Conservation (phyloP, 2,113 vertebrate species). For the Thamnophis sirtalis region DNA sequence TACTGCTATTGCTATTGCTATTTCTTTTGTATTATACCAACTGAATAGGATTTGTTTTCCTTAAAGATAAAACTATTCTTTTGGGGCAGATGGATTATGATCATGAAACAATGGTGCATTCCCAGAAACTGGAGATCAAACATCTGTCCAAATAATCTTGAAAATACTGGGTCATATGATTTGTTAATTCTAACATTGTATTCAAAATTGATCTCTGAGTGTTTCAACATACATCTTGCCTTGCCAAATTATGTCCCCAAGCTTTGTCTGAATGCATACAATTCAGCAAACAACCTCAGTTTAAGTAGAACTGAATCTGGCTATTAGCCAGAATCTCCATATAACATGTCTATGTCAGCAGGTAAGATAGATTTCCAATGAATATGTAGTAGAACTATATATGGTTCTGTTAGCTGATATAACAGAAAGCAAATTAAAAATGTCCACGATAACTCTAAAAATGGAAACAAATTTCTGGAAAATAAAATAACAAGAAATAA, state of each 20-base stretch:
- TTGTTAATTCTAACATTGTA: not conserved
- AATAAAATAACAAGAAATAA: not conserved
- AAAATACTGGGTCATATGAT: not conserved
- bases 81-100: not conserved
- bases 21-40: not conserved
- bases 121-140: not conserved
- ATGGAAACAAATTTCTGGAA: not conserved
- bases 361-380: not conserved
- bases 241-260: not conserved
- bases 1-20: no score
- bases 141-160: not conserved
- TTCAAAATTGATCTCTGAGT: not conserved
- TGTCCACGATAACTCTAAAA: not conserved
- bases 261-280: not conserved
- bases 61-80: not conserved
- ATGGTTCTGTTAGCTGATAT: not conserved
- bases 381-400: not conserved
- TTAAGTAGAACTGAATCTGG: not conserved
- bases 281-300: not conserved
- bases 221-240: not conserved
- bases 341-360: not conserved
- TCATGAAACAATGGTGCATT: not conserved
- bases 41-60: not conserved
- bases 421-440: not conserved
- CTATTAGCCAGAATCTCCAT: not conserved